phyloP scores from a whole-genome alignment of 2,797 vertebrate species.

The Leontopithecus rosalia region DNA sequence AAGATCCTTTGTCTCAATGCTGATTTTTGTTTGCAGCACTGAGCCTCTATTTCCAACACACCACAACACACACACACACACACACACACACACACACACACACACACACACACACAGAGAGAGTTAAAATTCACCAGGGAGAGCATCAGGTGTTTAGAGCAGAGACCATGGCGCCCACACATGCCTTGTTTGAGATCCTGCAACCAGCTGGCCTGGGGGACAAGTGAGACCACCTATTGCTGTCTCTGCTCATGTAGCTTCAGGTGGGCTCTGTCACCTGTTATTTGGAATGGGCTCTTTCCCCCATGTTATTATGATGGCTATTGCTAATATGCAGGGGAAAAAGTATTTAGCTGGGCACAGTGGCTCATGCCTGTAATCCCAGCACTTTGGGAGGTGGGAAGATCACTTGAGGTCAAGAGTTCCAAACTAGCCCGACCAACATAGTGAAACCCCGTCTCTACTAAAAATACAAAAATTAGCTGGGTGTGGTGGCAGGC shows the following conservation, averaged over 20 bases:
- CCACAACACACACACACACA: neutral
- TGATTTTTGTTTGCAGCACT: too few species aligned
- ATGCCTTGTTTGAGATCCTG: rapidly evolving
- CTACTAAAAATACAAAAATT: too few species aligned
- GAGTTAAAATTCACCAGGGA: neutral
- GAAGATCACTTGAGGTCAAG: too few species aligned
- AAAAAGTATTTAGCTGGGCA: too few species aligned
- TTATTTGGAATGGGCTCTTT: neutral
- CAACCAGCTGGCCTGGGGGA: too few species aligned
- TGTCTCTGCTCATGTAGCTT: neutral
- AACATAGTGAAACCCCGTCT: too few species aligned
- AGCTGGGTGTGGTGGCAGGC: rapidly evolving
- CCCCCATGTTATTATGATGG: neutral
- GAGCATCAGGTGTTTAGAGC: neutral
- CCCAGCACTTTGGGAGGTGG: too few species aligned
- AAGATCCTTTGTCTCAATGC: too few species aligned
- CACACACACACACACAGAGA: neutral
- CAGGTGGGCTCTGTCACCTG: neutral
- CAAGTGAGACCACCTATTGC: too few species aligned
- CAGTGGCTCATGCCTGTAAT: too few species aligned
- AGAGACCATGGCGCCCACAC: neutral
- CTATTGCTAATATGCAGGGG: neutral
- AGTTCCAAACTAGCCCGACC: too few species aligned
- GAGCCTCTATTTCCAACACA: too few species aligned
- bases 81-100: neutral